Evolutionary conservation across 2,797 vertebrate species (phyloP).

Genomic region (Anguilla obscura): DNA sequence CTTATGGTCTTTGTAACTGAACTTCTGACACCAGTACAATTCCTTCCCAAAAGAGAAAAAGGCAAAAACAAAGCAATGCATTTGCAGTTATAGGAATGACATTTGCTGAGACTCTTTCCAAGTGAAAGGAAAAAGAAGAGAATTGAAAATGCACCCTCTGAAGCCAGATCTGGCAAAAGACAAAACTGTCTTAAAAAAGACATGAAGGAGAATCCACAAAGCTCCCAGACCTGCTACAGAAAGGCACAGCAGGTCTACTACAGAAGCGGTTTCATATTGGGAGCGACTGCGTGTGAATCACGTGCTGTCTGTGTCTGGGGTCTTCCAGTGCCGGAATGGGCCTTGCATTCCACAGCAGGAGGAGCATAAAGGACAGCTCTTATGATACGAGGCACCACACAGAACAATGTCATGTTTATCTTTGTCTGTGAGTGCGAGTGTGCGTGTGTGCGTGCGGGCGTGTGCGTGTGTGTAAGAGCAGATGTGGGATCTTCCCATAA

Average conservation of each 20-base stretch:
- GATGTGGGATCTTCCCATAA: slow-evolving; percentile 5
- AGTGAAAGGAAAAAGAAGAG: slow-evolving; percentile 10
- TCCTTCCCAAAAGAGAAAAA: slow-evolving; percentile 21
- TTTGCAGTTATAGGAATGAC: slow-evolving; percentile 29
- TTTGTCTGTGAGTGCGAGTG: not conserved
- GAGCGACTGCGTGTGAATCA: not conserved
- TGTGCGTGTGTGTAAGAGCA: not conserved
- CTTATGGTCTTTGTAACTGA: slow-evolving; percentile 13
- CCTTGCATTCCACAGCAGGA: not conserved
- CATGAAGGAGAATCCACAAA: slow-evolving; percentile 11
- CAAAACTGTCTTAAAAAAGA: not conserved
- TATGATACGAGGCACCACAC: slow-evolving; percentile 8
- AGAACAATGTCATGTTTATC: not conserved
- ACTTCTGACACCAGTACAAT: slow-evolving; percentile 6
- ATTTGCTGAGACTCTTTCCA: slow-evolving; percentile 1
- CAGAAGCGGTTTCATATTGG: not conserved
- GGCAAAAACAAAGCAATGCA: slow-evolving; percentile 6
- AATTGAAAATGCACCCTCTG: slow-evolving; percentile 16
- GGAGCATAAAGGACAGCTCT: not conserved
- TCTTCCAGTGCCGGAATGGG: not conserved
- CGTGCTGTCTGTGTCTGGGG: not conserved
- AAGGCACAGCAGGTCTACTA: slow-evolving; percentile 25
- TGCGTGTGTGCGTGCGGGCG: not conserved
- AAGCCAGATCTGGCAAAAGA: not conserved
- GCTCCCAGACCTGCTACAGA: slow-evolving; percentile 26